Conservation (phyloP, 2,113 vertebrate species). For the Macroglossus sobrinus region DNA sequence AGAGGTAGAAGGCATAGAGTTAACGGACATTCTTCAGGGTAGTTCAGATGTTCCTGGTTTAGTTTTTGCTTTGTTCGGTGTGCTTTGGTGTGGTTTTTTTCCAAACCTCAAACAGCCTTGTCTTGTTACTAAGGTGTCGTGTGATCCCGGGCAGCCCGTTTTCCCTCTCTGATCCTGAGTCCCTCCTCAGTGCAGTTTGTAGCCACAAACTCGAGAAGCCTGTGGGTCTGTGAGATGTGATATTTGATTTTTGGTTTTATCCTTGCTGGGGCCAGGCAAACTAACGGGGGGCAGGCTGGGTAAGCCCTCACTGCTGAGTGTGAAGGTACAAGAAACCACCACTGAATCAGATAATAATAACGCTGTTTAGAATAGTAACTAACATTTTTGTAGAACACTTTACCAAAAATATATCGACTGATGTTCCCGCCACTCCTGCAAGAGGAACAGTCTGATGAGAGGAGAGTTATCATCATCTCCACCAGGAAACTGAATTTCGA, state of each 20-base stretch:
- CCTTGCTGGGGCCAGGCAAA: background rate
- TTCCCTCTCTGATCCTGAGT: background rate
- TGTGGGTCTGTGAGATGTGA: background rate
- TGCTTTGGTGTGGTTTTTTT: background rate
- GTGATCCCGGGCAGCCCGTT: background rate
- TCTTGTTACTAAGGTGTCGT: background rate
- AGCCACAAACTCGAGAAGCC: background rate
- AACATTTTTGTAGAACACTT: background rate
- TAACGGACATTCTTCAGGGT: background rate
- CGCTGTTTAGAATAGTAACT: background rate
- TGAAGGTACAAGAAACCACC: background rate
- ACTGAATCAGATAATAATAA: fast-evolving
- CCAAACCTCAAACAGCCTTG: background rate
- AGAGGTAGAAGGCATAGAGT: background rate
- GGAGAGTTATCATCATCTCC: too few relatives aligned
- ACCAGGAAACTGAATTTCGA: background rate
- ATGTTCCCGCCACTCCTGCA: background rate
- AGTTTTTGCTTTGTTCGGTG: background rate
- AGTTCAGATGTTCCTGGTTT: background rate
- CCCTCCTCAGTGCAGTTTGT: background rate
- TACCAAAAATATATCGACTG: background rate
- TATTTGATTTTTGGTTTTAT: background rate
- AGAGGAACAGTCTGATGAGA: background rate
- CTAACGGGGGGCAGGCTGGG: background rate
- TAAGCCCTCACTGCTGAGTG: background rate